Evolutionary conservation across 2,888 invertebrate species (phyloP).

Genomic region (Brachypalpus laphriformis): DNA sequence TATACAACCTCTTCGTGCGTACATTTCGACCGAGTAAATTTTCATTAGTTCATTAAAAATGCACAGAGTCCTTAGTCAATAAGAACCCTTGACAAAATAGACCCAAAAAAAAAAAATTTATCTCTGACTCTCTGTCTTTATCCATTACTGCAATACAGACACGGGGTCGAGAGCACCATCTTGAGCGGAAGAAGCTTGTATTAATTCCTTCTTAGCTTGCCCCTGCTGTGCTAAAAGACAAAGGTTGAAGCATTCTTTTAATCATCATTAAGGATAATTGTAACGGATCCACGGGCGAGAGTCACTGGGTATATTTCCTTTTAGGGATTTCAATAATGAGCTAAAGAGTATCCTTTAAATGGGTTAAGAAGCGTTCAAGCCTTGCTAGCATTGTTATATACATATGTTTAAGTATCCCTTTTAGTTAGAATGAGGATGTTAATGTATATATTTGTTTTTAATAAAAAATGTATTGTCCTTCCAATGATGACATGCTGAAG

Average conservation of each 20-base stretch:
- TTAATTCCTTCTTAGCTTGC: constrained; percentile 9
- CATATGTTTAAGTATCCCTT: constrained; percentile 9
- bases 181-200: constrained; percentile 5
- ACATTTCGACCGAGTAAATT: constrained; percentile 47
- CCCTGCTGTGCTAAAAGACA: not conserved
- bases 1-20: constrained; percentile 9
- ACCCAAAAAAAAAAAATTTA: not conserved
- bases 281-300: constrained; percentile 26
- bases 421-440: constrained; percentile 41
- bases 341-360: constrained; percentile 26
- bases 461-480: constrained; percentile 19
- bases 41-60: constrained; percentile 69
- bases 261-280: constrained; percentile 54
- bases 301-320: constrained; percentile 1
- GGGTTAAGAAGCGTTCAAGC: constrained; percentile 51
- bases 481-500: constrained; percentile 44
- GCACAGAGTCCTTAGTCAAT: constrained; percentile 54
- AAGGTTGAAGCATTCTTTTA: constrained; percentile 53
- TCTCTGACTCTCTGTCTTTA: not conserved
- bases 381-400: constrained; percentile 38
- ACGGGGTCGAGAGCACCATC: not conserved
- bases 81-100: constrained; percentile 31
- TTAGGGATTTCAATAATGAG: constrained; percentile 35
- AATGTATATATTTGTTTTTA: constrained; percentile 5
- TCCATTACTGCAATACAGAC: not conserved